Base-by-base conservation (phyloP, 2,113 vertebrate species). In the Dicrurus megarhynchus region DNA sequence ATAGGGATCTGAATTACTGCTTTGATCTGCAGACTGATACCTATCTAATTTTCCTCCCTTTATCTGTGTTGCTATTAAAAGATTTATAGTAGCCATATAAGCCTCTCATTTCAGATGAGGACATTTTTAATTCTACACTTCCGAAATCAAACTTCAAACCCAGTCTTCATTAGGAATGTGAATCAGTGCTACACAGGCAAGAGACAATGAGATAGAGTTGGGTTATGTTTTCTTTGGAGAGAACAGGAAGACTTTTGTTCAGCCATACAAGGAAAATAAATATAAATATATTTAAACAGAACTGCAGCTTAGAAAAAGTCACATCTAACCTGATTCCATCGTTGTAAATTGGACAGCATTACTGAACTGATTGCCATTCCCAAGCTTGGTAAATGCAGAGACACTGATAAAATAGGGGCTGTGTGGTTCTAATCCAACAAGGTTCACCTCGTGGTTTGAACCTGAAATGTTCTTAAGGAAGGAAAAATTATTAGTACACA, bases 321-420 rank as follows among this genome's bases (percentile, higher is more conserved):
- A 84, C 9, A 1, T 88, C 98, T 96, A 96, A 99, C 99, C 99
- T 98, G 99, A 99, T 97, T 99, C 99, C 50, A 97, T 98, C 4
- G 99, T 99, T 70, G 98, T 99, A 91, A 99, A 99, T 80, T 98
- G 98, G 64, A 99, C 98, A 63, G 98, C 93, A 33, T 97, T 98
- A 97, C 99, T 99, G 97, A 98, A 99, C 69, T 99, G 98, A 96
- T 99, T 98, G 81, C 99, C 99, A 65, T 99, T 99, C 69, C 99
- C 99, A 46, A 99, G 98, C 97, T 97, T 99, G 56, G 99, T 99
- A 96, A 98, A 99, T 46, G 99, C 99, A 94, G 98, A 98, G 46
- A 99, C 93, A 46, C 98, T 99, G 96, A 99, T 98, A 81, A 98
- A 97, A 75, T 99, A 99, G 59, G 98, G 97, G 77, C 97, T 99